These are phyloP conservation scores for Thereva nobilitata DNA, from an alignment of 2,888 invertebrate species.

Conservation along the genomic window DNA sequence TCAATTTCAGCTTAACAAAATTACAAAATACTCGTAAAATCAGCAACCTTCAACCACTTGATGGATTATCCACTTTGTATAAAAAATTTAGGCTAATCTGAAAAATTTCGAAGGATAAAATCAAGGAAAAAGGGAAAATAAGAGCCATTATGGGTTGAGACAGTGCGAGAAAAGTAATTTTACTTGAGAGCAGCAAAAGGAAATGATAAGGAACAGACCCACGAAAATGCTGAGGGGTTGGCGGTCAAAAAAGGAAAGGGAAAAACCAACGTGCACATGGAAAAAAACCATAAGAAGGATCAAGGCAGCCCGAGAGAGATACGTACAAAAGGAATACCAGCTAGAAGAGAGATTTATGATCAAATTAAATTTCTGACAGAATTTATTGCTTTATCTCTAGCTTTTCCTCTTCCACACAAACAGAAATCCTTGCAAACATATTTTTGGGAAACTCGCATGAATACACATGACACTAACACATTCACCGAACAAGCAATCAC, in stretches of 20 bases:
- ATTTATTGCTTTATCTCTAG: slow-evolving; percentile 61
- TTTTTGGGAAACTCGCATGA: slow-evolving; percentile 32
- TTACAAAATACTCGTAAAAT: too few species aligned
- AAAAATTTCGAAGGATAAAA: slow-evolving; percentile 18
- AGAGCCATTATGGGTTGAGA: slow-evolving; percentile 30
- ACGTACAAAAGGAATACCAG: slow-evolving; percentile 40
- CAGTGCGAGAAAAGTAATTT: slow-evolving; percentile 32
- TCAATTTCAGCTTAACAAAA: too few species aligned
- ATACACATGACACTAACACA: slow-evolving; percentile 25
- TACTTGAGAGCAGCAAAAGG: slow-evolving; percentile 17
- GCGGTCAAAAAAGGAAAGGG: slow-evolving; percentile 2
- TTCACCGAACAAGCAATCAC: slow-evolving; percentile 46
- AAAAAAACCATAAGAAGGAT: slow-evolving; percentile 35
- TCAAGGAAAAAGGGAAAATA: slow-evolving; percentile 3
- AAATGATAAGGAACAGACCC: slow-evolving; percentile 26
- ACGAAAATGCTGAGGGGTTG: neutral
- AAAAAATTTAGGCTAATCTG: slow-evolving; percentile 31
- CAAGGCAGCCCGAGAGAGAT: slow-evolving; percentile 28
- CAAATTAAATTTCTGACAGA: slow-evolving; percentile 62
- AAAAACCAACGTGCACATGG: slow-evolving; percentile 30
- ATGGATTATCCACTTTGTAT: slow-evolving; percentile 27
- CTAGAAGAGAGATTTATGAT: slow-evolving; percentile 61
- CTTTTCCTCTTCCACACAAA: slow-evolving; percentile 47
- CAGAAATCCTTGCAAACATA: slow-evolving; percentile 33
- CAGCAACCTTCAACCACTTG: neutral